Evolutionary conservation across 2,113 vertebrate genomes (phyloP), one percentile per base, ranked within the genome.

Genomic region (Calyptomena viridis): DNA sequence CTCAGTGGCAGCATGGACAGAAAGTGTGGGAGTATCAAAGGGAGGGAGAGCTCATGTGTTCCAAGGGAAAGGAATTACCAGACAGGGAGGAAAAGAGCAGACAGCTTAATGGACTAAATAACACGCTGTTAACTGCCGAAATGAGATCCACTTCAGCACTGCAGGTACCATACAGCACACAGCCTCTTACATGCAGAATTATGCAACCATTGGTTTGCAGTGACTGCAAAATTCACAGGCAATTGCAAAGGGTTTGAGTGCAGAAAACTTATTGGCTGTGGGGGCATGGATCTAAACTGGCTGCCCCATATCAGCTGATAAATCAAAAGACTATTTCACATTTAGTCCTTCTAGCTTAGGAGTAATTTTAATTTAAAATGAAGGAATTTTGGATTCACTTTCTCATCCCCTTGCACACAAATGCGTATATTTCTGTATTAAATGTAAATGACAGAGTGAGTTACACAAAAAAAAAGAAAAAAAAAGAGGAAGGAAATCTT

Each of bases 401-500:
- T 46, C 66, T 37, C 37, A 72, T 75, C 52, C 49, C 49, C 56
- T 27, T 56, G 80, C 49, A 82, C 40, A 11, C 56, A 81, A 87
- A 87, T 1, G 9, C 73, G 62, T 12, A 5, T 17, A 81, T 53
- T 84, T 90, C 52, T 78, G 30, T 27, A 56, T 89, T 77, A 81
- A 67, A 66, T 78, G 75, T 46, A 78, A 25, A 42, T 8, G 2
- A 72, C 46, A 71, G 16, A 63, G 79, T 78, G n/a, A 90, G 79
- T 88, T 81, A 86, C 69, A 81, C 60, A 87, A 92, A 80, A 91
- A 80, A 60, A 63, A 76, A 94, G 59, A 87, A 92, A 80, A 91
- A 80, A 60, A 63, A 76, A 94, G 59, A 94, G 93, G 92, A 96
- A 96, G 93, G 92, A 96, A 96, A 92, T 75, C 72, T 90, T 83